phyloP scores from a whole-genome alignment of 2,797 vertebrate genomes.

The Limnodromus scolopaceus region DNA sequence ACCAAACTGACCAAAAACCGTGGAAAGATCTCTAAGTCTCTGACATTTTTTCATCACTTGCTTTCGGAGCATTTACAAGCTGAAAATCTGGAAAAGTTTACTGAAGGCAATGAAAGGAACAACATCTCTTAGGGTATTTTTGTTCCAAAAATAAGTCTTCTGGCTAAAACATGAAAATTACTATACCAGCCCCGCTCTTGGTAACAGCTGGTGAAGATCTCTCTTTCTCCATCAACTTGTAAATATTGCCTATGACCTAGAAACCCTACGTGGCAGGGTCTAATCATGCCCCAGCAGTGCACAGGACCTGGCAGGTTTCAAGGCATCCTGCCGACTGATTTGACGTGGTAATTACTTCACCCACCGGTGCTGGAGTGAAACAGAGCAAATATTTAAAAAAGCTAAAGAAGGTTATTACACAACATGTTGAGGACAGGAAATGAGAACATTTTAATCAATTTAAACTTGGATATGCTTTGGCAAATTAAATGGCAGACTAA shows the following conservation, averaged over 20 bases:
- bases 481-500: slow-evolving; percentile 21
- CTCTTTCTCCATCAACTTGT: background rate
- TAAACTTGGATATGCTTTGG: background rate
- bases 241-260: background rate
- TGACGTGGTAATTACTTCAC: background rate
- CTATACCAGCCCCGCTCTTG: background rate
- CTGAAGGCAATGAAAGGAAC: background rate
- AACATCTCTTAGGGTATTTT: background rate
- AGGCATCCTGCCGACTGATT: background rate
- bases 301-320: background rate
- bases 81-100: background rate
- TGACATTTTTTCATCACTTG: background rate
- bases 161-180: background rate
- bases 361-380: background rate
- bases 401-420: background rate
- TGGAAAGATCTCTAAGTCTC: background rate
- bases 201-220: background rate
- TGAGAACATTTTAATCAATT: slow-evolving; percentile 23
- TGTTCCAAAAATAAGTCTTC: background rate
- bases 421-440: slow-evolving; percentile 34
- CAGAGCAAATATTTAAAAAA: slow-evolving; percentile 19
- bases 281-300: background rate
- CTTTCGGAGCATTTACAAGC: background rate
- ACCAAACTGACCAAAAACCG: background rate
- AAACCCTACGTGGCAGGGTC: background rate